Percentiles rank a stretch among this genome's conserved stretches.
These are phyloP conservation scores for Zaprionus ghesquierei DNA, from an alignment of 1,140 invertebrate genomes.

Conservation along the genomic window DNA sequence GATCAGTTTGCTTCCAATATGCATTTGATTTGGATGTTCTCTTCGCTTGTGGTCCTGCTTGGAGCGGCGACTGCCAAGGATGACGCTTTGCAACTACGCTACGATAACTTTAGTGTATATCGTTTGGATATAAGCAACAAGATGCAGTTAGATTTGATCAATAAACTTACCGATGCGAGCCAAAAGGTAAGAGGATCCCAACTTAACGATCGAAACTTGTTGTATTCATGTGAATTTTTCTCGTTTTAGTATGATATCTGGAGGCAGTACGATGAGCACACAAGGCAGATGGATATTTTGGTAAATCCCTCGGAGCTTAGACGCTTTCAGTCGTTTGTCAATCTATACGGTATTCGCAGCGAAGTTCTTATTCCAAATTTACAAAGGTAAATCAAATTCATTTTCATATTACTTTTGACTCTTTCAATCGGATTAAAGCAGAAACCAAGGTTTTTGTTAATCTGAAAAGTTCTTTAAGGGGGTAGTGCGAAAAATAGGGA, in stretches of 20 bases:
- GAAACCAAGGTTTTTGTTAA: too few relatives aligned
- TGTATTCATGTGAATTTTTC: too few relatives aligned
- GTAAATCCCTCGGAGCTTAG: constrained; percentile 44
- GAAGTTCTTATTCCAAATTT: constrained; percentile 59
- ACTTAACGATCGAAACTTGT: background rate
- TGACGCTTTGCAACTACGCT: constrained; percentile 35
- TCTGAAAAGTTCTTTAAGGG: too few relatives aligned
- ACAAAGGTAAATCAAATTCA: too few relatives aligned
- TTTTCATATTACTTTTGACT: too few relatives aligned
- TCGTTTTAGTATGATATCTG: constrained; percentile 59
- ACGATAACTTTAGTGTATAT: constrained; percentile 61
- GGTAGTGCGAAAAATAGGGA: too few relatives aligned
- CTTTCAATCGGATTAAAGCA: too few relatives aligned
- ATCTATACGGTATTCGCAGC: constrained; percentile 31
- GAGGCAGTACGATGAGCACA: constrained; percentile 60
- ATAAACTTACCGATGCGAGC: constrained; percentile 29
- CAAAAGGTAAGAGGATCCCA: constrained; percentile 30
- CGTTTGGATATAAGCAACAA: constrained; percentile 47
- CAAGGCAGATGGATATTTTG: constrained; percentile 60
- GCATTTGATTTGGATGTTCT: constrained; percentile 47
- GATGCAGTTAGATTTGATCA: constrained; percentile 45
- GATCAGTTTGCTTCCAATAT: constrained; percentile 38
- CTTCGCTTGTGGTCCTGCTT: constrained; percentile 37
- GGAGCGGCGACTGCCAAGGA: constrained; percentile 37
- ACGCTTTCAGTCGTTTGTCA: constrained; percentile 41